A percentile compares a stretch with the other conserved stretches of the same genome.
Evolutionary conservation across 1,140 invertebrate species (phyloP).

Genomic region (Cryptotermes secundus): DNA sequence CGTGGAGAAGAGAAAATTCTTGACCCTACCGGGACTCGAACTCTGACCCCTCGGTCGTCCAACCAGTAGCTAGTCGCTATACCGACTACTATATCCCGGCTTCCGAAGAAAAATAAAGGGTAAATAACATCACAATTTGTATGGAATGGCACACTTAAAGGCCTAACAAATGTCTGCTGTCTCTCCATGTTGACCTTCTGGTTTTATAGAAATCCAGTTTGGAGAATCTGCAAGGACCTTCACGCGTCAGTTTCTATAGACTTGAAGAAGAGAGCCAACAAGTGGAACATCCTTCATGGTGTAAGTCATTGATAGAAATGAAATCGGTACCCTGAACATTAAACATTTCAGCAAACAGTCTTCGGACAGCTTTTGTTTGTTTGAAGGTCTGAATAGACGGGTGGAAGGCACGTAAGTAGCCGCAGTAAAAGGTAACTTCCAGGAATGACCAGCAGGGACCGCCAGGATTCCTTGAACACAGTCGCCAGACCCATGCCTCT

Average conservation of each 20-base stretch:
- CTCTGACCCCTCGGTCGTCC: too few species aligned
- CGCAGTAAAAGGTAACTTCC: neutral
- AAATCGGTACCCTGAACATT: neutral
- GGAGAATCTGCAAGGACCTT: neutral
- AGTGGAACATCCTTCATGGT: neutral
- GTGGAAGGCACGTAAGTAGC: neutral
- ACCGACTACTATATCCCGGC: too few species aligned
- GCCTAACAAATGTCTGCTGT: neutral
- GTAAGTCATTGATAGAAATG: neutral
- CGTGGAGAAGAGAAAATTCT: too few species aligned
- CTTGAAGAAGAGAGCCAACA: neutral
- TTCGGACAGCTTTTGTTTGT: neutral
- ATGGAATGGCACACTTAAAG: neutral
- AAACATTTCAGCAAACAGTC: neutral
- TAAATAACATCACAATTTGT: neutral
- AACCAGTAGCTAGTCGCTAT: too few species aligned
- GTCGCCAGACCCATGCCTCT: neutral
- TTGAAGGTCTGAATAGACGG: neutral
- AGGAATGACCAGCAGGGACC: neutral
- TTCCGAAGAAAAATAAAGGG: too few species aligned
- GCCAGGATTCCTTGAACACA: neutral
- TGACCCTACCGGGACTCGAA: too few species aligned
- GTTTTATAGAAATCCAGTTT: neutral
- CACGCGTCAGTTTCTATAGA: neutral
- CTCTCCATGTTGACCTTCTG: neutral